Evolutionary conservation across 2,888 invertebrate species (phyloP).

Genomic region (Oscheius sp.): DNA sequence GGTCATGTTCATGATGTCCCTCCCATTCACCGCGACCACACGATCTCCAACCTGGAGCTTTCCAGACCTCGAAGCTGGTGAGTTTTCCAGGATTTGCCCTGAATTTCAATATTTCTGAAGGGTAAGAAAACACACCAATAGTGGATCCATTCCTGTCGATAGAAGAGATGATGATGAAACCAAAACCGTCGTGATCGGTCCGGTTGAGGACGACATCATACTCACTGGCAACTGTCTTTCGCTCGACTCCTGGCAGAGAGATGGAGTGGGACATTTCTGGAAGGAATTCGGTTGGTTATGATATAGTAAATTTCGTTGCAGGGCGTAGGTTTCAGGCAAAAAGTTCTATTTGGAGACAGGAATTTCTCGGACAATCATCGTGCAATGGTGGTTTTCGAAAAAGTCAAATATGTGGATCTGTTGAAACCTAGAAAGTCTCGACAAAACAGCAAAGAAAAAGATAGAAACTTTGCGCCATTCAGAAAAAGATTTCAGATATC

Average conservation of each 20-base stretch:
- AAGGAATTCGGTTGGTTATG: neutral
- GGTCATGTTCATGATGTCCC: conserved; percentile 88
- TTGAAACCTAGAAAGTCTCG: too few species aligned
- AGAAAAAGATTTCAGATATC: too few species aligned
- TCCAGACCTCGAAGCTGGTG: conserved; percentile 87
- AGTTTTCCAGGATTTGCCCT: conserved; percentile 93
- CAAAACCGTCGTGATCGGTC: conserved; percentile 94
- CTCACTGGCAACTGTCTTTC: conserved; percentile 17
- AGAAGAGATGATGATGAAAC: conserved; percentile 97
- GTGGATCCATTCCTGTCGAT: conserved; percentile 89
- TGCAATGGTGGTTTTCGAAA: too few species aligned
- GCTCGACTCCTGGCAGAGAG: conserved; percentile 16
- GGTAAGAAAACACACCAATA: conserved; percentile 80
- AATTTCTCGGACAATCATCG: too few species aligned
- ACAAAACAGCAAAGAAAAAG: too few species aligned
- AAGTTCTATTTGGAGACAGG: too few species aligned
- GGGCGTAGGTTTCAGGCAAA: too few species aligned
- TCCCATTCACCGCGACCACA: conserved; percentile 92
- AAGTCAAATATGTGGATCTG: too few species aligned
- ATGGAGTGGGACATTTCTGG: conserved; percentile 33
- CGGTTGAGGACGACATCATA: conserved; percentile 56
- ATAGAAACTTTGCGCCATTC: too few species aligned
- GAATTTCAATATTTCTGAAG: conserved; percentile 39
- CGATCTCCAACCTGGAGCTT: conserved; percentile 85
- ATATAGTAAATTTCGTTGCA: too few species aligned